These are phyloP conservation scores for Volucella inflata DNA, from an alignment of 2,888 invertebrate species.

Conservation along the genomic window DNA sequence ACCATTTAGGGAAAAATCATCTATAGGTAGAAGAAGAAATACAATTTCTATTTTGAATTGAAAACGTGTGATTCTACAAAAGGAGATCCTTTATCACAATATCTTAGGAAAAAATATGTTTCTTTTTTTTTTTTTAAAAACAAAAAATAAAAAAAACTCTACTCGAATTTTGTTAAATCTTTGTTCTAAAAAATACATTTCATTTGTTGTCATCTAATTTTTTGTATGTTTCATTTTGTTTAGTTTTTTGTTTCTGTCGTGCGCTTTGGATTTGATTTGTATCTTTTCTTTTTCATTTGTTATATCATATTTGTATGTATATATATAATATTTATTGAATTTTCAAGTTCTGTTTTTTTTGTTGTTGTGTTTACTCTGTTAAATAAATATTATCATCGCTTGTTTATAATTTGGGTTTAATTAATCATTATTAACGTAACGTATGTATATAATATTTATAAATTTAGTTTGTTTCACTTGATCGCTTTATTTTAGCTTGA, in stretches of 20 bases:
- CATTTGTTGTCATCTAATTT: constrained; percentile 29
- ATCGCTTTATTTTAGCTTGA: constrained; percentile 80
- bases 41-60: constrained; percentile 4
- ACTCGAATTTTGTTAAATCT: constrained; percentile 23
- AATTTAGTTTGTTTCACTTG: constrained; percentile 73
- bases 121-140: too few relatives aligned
- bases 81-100: constrained; percentile 68
- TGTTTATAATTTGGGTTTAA: constrained; percentile 73
- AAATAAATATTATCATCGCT: constrained; percentile 74
- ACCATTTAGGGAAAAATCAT: constrained; percentile 8
- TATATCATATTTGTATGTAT: constrained; percentile 52
- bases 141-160: constrained; percentile 23
- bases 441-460: constrained; percentile 72
- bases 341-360: constrained; percentile 29
- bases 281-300: constrained; percentile 41
- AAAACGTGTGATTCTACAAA: constrained; percentile 39
- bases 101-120: constrained; percentile 9
- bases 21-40: constrained; percentile 11
- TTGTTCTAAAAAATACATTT: constrained; percentile 55
- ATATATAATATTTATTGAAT: constrained; percentile 69
- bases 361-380: constrained; percentile 28
- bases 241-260: constrained; percentile 50
- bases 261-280: constrained; percentile 67
- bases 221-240: constrained; percentile 24
- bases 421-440: constrained; percentile 73